Evolutionary conservation across 2,888 invertebrate species (phyloP), one percentile per base, ranked within the genome.

Genomic region (Oeneis ivallda): DNA sequence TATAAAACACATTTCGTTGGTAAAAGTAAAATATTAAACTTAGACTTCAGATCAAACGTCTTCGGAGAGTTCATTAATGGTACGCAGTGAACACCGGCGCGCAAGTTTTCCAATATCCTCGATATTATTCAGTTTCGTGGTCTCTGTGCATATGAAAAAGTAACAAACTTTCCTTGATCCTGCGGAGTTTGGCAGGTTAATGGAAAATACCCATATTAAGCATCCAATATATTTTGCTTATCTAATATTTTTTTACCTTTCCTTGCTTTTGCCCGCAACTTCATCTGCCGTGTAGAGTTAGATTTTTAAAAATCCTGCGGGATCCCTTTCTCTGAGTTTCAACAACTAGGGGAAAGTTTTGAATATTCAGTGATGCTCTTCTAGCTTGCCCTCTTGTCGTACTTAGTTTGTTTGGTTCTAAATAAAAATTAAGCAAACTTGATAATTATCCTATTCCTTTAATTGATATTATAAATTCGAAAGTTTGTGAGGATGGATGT

Each of bases 51-150:
- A 49, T 61, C 41, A 61, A 52, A 49, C 50, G 43, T 66, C 50
- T 66, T 53, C 60, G 41, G 62, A 17, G 59, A 56, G 59, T 54
- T 66, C 66, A 68, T 68, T 68, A 68, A 59, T 43, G 56, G 47
- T 61, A 50, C 60, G 61, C 50, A 54, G 60, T 66, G 64, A 71
- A 68, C 62, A 71, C 64, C 67, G 68, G 53, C 76, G 73, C 79
- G 75, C 61, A 85, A 88, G 83, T 88, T 87, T 84, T 77, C 82
- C 83, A 87, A 88, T 88, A 85, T 84, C 81, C 77, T 73, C 75
- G 76, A 80, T 84, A 82, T 83, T 83, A 82, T 84, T 53, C 65
- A 60, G 32, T 59, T 58, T 63, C 60, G 52, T 50, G 60, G 56
- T 56, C 70, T 65, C 64, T 67, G 64, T 62, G 66, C 64, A 63